These are phyloP conservation scores for Podilymbus podiceps DNA, from an alignment of 2,113 vertebrate species.

Conservation along the genomic window DNA sequence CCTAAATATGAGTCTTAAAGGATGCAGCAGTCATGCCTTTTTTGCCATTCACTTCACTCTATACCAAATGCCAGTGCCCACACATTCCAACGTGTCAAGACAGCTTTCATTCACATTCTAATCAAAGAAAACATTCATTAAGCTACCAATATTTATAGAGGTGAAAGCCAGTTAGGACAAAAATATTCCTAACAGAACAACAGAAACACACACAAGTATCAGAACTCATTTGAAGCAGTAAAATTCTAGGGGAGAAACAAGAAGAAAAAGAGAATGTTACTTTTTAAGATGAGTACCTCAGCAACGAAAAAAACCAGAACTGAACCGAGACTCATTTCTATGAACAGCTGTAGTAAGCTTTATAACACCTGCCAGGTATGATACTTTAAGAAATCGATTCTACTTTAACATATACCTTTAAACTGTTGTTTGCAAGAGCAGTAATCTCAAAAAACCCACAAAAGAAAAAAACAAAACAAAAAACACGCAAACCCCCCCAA, in stretches of 20 bases:
- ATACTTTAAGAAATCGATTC: not conserved
- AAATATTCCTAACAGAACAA: not conserved
- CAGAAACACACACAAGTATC: not conserved
- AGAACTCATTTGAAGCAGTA: not conserved
- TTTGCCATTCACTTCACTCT: not conserved
- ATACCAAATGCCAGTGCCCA: no score
- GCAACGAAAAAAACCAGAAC: not conserved
- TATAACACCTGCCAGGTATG: not conserved
- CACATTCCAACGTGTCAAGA: not conserved
- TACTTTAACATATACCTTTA: not conserved
- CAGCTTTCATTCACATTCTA: not conserved
- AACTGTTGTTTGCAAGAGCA: not conserved
- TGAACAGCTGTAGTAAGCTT: not conserved
- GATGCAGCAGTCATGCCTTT: not conserved
- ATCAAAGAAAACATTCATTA: not conserved
- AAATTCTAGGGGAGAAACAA: not conserved
- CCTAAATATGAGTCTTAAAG: not conserved
- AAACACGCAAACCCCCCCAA: not conserved
- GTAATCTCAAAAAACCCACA: not conserved
- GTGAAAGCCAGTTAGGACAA: not conserved
- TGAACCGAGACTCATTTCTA: not conserved
- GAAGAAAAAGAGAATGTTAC: not conserved
- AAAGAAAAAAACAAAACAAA: not conserved
- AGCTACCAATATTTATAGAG: not conserved
- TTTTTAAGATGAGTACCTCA: not conserved